Percentiles rank a stretch among this genome's conserved stretches.
Evolutionary conservation across 2,888 invertebrate species (phyloP).

Genomic region (Lepidocyrtinus sp.): DNA sequence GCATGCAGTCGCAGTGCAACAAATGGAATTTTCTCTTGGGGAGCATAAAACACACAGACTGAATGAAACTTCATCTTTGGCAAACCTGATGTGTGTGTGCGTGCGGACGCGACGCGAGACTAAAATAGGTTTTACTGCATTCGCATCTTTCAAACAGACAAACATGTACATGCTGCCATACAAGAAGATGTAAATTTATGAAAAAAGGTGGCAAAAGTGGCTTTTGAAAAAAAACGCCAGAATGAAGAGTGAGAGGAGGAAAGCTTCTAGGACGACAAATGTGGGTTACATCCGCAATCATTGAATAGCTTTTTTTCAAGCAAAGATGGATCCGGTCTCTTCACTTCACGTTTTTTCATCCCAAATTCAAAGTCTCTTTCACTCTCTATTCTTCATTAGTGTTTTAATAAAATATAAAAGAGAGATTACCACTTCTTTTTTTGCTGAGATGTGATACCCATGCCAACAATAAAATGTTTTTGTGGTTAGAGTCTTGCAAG

Average conservation of each 20-base stretch:
- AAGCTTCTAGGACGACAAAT: constrained; percentile 68
- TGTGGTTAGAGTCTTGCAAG: not conserved
- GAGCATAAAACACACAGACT: not conserved
- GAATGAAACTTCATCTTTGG: not conserved
- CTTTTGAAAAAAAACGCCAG: constrained; percentile 35
- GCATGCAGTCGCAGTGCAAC: too few relatives aligned
- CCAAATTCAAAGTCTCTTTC: constrained; percentile 42
- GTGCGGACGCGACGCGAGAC: not conserved
- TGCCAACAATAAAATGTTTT: not conserved
- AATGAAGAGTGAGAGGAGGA: constrained; percentile 60
- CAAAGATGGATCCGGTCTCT: constrained; percentile 68
- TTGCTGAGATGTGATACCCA: not conserved
- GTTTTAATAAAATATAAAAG: not conserved
- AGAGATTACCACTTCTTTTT: constrained; percentile 16
- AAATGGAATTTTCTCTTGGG: not conserved
- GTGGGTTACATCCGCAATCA: constrained; percentile 70
- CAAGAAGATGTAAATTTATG: not conserved
- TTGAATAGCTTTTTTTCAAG: constrained; percentile 52
- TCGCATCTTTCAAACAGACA: not conserved
- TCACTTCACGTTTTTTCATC: constrained; percentile 57
- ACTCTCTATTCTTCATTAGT: not conserved
- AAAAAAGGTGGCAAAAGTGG: not conserved
- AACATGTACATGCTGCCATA: not conserved
- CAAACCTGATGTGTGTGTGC: constrained; percentile 10
- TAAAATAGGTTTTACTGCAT: not conserved